phyloP scores from a whole-genome alignment of 2,888 invertebrate genomes.

The Antheraea assamensis region DNA sequence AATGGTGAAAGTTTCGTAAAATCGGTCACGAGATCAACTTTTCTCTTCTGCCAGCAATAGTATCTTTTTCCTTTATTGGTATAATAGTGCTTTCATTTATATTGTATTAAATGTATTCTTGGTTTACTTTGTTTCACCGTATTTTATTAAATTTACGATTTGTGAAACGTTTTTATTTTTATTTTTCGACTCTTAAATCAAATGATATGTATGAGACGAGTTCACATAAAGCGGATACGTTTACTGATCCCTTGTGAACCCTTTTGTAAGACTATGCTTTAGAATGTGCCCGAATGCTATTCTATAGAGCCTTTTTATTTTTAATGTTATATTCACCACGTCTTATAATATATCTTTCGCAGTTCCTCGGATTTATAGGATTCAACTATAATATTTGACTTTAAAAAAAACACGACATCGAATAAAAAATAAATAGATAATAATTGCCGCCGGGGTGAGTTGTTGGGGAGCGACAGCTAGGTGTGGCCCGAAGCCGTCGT shows the following conservation, averaged over 20 bases:
- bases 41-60: background rate
- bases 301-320: constrained; percentile 29
- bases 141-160: background rate
- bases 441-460: constrained; percentile 50
- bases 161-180: constrained; percentile 22
- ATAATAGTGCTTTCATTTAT: background rate
- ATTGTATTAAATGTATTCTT: constrained; percentile 13
- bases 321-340: background rate
- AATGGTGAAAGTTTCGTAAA: constrained; percentile 21
- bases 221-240: constrained; percentile 38
- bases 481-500: constrained; percentile 67
- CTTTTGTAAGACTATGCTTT: constrained; percentile 32
- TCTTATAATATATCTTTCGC: background rate
- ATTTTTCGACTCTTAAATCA: constrained; percentile 16
- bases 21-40: constrained; percentile 14
- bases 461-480: constrained; percentile 68
- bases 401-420: constrained; percentile 22
- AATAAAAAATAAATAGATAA: constrained; percentile 28
- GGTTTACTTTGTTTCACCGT: constrained; percentile 17
- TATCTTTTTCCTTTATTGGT: background rate
- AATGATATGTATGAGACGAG: constrained; percentile 32
- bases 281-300: constrained; percentile 33
- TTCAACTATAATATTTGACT: background rate
- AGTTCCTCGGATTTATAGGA: background rate
- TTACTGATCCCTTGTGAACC: constrained; percentile 41